Evolutionary conservation across 1,140 invertebrate species (phyloP).

Genomic region (Drosophila navojoa): DNA sequence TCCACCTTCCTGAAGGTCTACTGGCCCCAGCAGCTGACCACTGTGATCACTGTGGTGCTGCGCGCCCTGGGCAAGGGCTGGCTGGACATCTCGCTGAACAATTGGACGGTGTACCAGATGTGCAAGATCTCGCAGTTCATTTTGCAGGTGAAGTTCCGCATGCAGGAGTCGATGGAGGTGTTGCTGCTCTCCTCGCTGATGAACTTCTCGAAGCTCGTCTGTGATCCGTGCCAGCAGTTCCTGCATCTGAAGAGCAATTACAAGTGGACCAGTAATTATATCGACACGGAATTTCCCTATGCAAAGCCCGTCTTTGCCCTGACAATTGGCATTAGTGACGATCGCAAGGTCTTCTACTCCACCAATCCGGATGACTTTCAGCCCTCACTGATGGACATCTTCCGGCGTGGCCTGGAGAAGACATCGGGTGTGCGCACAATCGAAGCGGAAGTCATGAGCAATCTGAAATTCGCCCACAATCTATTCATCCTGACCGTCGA

Average conservation of each 20-base stretch:
- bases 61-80: conserved; percentile 73
- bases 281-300: conserved; percentile 66
- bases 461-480: conserved; percentile 69
- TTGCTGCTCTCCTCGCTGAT: conserved; percentile 61
- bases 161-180: conserved; percentile 80
- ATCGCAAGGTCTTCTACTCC: conserved; percentile 65
- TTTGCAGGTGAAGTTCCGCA: conserved; percentile 73
- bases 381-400: conserved; percentile 64
- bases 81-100: conserved; percentile 66
- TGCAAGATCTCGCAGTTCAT: conserved; percentile 76
- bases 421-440: conserved; percentile 59
- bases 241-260: conserved; percentile 46
- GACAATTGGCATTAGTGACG: conserved; percentile 59
- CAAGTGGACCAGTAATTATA: conserved; percentile 70
- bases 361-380: conserved; percentile 75
- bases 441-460: conserved; percentile 60
- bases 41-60: conserved; percentile 58
- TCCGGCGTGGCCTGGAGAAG: conserved; percentile 65
- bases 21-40: conserved; percentile 69
- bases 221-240: conserved; percentile 71
- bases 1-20: conserved; percentile 65
- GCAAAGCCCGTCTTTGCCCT: conserved; percentile 68
- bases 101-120: conserved; percentile 71
- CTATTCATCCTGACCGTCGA: conserved; percentile 73
- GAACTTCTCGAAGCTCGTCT: conserved; percentile 63